Evolutionary conservation across 2,888 invertebrate species (phyloP).

Genomic region (Gordius sp.): DNA sequence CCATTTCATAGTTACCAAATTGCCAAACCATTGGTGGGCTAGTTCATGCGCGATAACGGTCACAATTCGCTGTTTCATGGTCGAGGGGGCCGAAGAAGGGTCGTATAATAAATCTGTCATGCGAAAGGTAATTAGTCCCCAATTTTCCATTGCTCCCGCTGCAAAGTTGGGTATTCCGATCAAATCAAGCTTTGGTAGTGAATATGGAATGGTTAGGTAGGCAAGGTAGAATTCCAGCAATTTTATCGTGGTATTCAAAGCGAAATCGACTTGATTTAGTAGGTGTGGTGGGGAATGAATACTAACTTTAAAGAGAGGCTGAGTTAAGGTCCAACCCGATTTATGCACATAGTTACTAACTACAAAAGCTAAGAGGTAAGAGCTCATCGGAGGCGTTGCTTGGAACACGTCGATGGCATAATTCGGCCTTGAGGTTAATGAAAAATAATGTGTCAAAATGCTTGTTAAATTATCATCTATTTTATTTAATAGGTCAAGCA

Average conservation of each 20-base stretch:
- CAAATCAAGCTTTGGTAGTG: slow-evolving; percentile 21
- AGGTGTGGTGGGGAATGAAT: not conserved
- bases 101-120: slow-evolving; percentile 10
- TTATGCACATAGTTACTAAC: not conserved
- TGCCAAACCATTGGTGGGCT: slow-evolving; percentile 16
- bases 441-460: too few relatives aligned
- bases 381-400: not conserved
- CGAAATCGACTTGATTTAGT: not conserved
- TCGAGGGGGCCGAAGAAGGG: not conserved
- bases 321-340: too few relatives aligned
- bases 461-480: too few relatives aligned
- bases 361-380: not conserved
- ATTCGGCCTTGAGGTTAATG: too few relatives aligned
- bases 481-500: too few relatives aligned
- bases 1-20: slow-evolving; percentile 5
- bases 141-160: slow-evolving; percentile 26
- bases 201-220: not conserved
- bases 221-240: not conserved
- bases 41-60: slow-evolving; percentile 16
- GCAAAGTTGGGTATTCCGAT: slow-evolving; percentile 24
- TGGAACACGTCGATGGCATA: not conserved
- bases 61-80: not conserved
- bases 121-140: slow-evolving; percentile 21
- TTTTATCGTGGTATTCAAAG: not conserved
- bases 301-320: too few relatives aligned